Base-by-base conservation (phyloP, 2,888 invertebrate genomes). In the Clostera curtula region DNA sequence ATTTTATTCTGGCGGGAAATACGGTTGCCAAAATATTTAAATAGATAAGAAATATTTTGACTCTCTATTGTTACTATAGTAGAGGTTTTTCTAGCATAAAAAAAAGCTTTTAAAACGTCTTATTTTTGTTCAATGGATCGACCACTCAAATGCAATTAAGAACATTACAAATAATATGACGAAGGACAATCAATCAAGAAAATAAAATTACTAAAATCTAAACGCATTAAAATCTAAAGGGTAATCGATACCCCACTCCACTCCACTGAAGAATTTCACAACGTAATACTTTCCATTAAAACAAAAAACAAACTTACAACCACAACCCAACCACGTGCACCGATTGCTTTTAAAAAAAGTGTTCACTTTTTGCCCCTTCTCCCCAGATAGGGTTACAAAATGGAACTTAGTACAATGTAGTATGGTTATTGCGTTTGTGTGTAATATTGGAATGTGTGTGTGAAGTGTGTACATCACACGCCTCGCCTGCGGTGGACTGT, bases 291-390 rank as follows among this genome's bases (percentile, higher is more conserved):
- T 74, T 72, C 57, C 48, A 64, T 53, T 64, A 64, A 70, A 54
- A 52, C 5, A 7, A 55, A 65, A 70, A 74, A 73, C 71, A 70
- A 64, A 51, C 31, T 34, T 37, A 62, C 55, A 66, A 77, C 82
- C 82, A 73, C 82, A 79, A 72, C 58, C 68, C 74, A 56, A 82
- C 80, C 82, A 83, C 82, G 82, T 83, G 82, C 76, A 83, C 53
- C 52, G 62, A 59, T 60, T 49, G 56, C 42, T 60, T 61, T 61
- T 57, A 54, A 67, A 67, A 65, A 68, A 65, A 65, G 62, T 60
- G 56, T 56, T 57, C 51, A 56, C 58, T 79, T 77, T 80, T 77
- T 71, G 67, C 56, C 56, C 55, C 62, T 49, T 66, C 70, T 66
- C 70, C 57, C 46, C 58, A 57, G 71, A 63, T 82, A 75, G 74